These are phyloP conservation scores for Xylota sylvarum DNA, from an alignment of 2,888 invertebrate genomes.

Conservation along the genomic window DNA sequence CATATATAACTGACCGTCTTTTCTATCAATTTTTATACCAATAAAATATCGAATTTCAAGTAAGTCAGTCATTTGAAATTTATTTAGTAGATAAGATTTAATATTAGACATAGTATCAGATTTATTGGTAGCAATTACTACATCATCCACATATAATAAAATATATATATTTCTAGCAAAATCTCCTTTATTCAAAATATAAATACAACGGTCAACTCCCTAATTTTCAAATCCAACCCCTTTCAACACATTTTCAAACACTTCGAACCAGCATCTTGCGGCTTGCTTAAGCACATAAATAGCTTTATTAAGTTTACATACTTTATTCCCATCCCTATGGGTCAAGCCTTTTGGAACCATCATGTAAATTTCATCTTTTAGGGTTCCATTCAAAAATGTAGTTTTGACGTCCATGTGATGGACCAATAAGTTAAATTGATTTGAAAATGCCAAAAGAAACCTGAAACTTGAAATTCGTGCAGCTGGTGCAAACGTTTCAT, in stretches of 20 bases:
- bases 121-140: slow-evolving; percentile 76
- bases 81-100: slow-evolving; percentile 59
- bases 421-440: not conserved
- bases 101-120: slow-evolving; percentile 68
- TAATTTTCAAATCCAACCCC: slow-evolving; percentile 7
- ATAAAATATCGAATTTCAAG: slow-evolving; percentile 39
- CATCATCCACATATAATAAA: slow-evolving; percentile 78
- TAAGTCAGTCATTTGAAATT: slow-evolving; percentile 71
- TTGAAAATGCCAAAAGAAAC: not conserved
- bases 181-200: slow-evolving; percentile 75
- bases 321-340: not conserved
- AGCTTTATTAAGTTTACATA: not conserved
- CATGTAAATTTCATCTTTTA: not conserved
- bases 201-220: slow-evolving; percentile 29
- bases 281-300: slow-evolving; percentile 11
- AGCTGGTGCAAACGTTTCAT: too few relatives aligned
- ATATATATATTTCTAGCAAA: slow-evolving; percentile 77
- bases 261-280: slow-evolving; percentile 18
- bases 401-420: not conserved
- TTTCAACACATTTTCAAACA: not conserved
- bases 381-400: not conserved
- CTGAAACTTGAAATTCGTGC: slow-evolving; percentile 1
- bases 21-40: slow-evolving; percentile 67
- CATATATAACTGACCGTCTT: slow-evolving; percentile 38
- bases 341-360: not conserved